Base-by-base conservation (phyloP, 35 echinoderm and acorn worm genomes). In the Ophiothrix spiculata region DNA sequence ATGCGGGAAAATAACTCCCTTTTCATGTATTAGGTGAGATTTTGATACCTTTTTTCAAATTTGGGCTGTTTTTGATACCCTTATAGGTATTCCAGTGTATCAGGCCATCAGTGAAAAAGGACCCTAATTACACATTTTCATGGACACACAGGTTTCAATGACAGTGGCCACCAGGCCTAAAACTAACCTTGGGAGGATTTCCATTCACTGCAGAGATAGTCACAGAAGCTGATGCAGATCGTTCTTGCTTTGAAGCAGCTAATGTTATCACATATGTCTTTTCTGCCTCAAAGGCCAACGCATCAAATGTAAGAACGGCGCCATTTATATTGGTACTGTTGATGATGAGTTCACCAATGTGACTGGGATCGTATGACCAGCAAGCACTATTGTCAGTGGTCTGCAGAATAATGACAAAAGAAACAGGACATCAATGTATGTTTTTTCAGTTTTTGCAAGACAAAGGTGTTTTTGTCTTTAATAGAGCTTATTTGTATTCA, bases 121-220 rank as follows among this genome's bases (percentile, higher is more conserved):
- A n/a, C n/a, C n/a, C n/a, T n/a, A n/a, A n/a, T n/a, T n/a, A n/a
- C n/a, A n/a, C n/a, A n/a, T n/a, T n/a, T n/a, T n/a, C n/a, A n/a
- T 28, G 56, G 56, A 15, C 14, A 63, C 56, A 15, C n/a, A 63
- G 28, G 28, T 28, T 15, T 63, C 56, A 63, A 14, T 14, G 28
- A 14, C n/a, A 63, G 14, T 63, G 56, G 14, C 56, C 56, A 63
- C 14, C 14, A n/a, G n/a, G n/a, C n/a, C 19, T 49, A 49, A 4
- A 39, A 17, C 81, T 23, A 90, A 93, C 95, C 95, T 93, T 87
- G 16, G 95, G 95, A 73, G 95, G 95, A 32, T 93, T 88, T 38
- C 95, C 95, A 79, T 90, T 87, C 3, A 97, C 95, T 33, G 87
- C 95, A 38, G 74, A 75, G 25, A 97, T 93, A 33, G 25, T 64